Evolutionary conservation across 1,140 invertebrate genomes (phyloP), one percentile per base, ranked within the genome.

Genomic region (Bombyx mandarina): DNA sequence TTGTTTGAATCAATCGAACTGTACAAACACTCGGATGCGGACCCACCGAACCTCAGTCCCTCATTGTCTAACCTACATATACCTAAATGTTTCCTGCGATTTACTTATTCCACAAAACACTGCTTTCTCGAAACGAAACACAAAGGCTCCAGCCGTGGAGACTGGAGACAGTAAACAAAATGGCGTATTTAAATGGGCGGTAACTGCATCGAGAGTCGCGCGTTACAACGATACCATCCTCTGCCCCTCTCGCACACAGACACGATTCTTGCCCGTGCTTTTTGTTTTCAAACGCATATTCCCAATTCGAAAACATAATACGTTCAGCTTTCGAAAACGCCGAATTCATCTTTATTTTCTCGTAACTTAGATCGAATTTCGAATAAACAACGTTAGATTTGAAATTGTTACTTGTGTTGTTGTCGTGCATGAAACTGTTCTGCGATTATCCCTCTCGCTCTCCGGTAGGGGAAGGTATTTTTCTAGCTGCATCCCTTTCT

Each of bases 171-270:
- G 75, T 82, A 75, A 79, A 85, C 83, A 86, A 86, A 82, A 86
- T 86, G 83, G 83, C 83, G 83, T 81, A 85, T 86, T 86, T 85
- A 86, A 86, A 86, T 86, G 83, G 83, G 83, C 83, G 83, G 76
- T 75, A 74, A 82, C 83, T 77, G 73, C 75, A 83, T 83, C 81
- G 79, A 69, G 69, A 65, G 49, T 63, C 64, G 65, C 67, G 62
- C 71, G 71, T 73, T 67, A 71, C 73, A 70, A 67, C 70, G 73
- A 77, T 72, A 75, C 64, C 63, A 56, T 58, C 76, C 61, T 67
- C 76, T 75, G 56, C 50, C 72, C 67, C 59, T 56, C 68, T 86
- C 77, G 67, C 79, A 78, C 81, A 64, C 69, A 51, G 46, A 48
- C 53, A 56, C 53, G n/a, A 6, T 12, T 45, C 53, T 35, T 35